Conservation (phyloP, 2,888 invertebrate genomes). For the Apamea monoglypha region DNA sequence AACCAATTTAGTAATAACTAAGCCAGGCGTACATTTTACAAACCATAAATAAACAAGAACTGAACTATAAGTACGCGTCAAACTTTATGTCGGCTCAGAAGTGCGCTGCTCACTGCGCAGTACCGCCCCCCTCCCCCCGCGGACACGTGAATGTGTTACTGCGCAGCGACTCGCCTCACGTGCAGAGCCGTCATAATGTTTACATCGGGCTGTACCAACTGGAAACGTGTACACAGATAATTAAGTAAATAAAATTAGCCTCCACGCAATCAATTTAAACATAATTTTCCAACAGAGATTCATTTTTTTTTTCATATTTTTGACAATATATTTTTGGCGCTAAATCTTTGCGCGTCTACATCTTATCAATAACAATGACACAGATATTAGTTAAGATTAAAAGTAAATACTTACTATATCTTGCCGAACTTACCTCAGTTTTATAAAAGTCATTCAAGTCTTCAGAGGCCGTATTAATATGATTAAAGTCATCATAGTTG, state of each 20-base stretch:
- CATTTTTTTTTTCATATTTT: conserved; percentile 17
- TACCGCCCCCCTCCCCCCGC: background rate
- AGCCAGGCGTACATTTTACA: background rate
- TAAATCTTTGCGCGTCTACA: conserved; percentile 30
- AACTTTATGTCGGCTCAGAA: background rate
- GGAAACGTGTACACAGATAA: conserved; percentile 2
- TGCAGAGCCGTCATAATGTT: background rate
- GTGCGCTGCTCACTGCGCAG: background rate
- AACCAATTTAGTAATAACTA: background rate
- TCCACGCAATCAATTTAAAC: conserved; percentile 22
- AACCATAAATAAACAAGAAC: background rate
- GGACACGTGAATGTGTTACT: background rate
- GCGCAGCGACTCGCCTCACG: background rate
- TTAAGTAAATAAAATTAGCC: conserved; percentile 23
- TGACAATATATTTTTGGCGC: conserved; percentile 20
- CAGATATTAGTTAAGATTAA: conserved; percentile 28
- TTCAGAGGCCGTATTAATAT: background rate
- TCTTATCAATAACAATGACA: conserved; percentile 42
- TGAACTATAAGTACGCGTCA: background rate
- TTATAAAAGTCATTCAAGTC: conserved; percentile 1
- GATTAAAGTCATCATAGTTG: background rate
- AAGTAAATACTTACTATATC: conserved; percentile 10
- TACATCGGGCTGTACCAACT: background rate
- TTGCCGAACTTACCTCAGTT: conserved; percentile 15
- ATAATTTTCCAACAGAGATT: conserved; percentile 48